phyloP scores from a whole-genome alignment of 2,888 invertebrate genomes.

The Sphaerophoria rueppellii region DNA sequence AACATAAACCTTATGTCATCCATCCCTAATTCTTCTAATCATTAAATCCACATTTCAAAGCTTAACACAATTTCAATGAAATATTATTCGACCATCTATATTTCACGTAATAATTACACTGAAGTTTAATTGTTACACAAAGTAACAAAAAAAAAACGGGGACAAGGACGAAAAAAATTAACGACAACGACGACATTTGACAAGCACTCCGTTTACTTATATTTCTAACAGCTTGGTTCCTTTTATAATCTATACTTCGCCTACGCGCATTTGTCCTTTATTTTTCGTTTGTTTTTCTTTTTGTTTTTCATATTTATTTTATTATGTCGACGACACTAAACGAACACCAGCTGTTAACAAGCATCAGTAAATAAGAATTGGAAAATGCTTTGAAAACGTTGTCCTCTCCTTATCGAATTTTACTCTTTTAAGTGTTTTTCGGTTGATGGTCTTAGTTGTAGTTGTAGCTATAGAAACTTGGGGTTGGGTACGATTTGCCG shows the following conservation, averaged over 20 bases:
- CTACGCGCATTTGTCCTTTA: slow-evolving; percentile 42
- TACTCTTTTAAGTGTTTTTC: slow-evolving; percentile 27
- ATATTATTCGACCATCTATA: slow-evolving; percentile 12
- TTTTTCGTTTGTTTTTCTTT: background rate
- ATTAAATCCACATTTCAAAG: slow-evolving; percentile 9
- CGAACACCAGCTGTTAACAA: slow-evolving; percentile 61
- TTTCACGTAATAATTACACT: background rate
- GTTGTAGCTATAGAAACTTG: no score
- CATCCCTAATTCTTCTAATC: background rate
- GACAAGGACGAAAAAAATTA: background rate
- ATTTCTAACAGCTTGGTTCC: slow-evolving; percentile 2
- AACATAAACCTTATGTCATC: background rate
- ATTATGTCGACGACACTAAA: no score
- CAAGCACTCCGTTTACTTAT: slow-evolving; percentile 4
- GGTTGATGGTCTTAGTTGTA: slow-evolving; percentile 1
- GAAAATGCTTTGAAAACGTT: slow-evolving; percentile 56
- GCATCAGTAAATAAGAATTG: slow-evolving; percentile 64
- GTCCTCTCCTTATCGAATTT: slow-evolving; percentile 51
- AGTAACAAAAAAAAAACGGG: background rate
- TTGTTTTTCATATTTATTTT: background rate
- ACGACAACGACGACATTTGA: background rate
- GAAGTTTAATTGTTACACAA: slow-evolving; percentile 8
- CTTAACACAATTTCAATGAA: slow-evolving; percentile 30
- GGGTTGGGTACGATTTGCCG: no score
- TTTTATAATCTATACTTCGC: slow-evolving; percentile 7